Conservation (phyloP, 2,113 vertebrate genomes). For the Tachuris rubrigastra region DNA sequence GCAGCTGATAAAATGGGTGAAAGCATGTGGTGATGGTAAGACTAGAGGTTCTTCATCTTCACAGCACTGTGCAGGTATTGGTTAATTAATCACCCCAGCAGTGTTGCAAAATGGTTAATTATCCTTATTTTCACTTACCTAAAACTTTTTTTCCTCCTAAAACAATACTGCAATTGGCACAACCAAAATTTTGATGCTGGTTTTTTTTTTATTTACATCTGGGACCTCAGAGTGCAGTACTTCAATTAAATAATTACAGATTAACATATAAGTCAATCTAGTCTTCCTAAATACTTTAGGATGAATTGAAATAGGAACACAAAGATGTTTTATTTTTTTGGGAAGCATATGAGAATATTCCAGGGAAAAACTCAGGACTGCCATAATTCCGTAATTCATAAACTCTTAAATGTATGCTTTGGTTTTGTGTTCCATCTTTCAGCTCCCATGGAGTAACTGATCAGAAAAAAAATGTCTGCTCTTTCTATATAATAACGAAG, state of each 20-base stretch:
- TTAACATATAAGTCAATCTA: slow-evolving; percentile 3
- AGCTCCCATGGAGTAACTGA: neutral
- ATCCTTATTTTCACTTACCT: neutral
- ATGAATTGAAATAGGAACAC: neutral
- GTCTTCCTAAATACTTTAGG: neutral
- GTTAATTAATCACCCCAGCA: neutral
- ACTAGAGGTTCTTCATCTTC: neutral
- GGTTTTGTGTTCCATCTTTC: neutral
- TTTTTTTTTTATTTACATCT: neutral
- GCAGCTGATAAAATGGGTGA: neutral
- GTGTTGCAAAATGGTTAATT: neutral
- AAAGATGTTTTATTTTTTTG: neutral
- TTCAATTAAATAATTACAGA: neutral
- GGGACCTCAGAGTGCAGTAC: neutral
- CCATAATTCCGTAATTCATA: neutral
- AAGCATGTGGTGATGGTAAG: neutral
- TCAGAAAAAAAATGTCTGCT: neutral
- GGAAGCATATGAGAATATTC: neutral
- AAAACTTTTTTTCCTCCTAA: neutral
- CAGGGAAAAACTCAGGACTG: neutral
- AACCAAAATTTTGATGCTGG: neutral
- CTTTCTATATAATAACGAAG: neutral
- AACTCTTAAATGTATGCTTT: neutral
- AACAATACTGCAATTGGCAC: neutral
- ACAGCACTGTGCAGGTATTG: neutral